A percentile compares a stretch with the other conserved stretches of the same genome.
Conservation (phyloP, 1,140 invertebrate genomes). For the Drosophila murphyi region DNA sequence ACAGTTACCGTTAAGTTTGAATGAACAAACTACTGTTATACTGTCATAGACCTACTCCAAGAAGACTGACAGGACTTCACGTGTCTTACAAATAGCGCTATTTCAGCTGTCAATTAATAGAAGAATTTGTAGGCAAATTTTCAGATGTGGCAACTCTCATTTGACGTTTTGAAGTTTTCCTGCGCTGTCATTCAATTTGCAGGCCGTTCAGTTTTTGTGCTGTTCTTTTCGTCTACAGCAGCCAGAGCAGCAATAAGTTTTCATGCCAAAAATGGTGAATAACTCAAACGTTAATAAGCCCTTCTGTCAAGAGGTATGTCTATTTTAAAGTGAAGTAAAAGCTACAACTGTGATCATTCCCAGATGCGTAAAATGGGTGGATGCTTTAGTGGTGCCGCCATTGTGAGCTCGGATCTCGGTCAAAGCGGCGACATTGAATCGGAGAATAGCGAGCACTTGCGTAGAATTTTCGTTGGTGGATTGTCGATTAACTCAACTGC, state of each 20-base stretch:
- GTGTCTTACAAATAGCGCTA: slow-evolving; percentile 2
- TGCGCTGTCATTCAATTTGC: slow-evolving; percentile 44
- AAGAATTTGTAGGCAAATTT: neutral
- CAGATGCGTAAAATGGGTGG: slow-evolving; percentile 35
- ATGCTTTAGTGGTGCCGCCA: neutral
- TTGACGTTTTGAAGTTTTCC: slow-evolving; percentile 49
- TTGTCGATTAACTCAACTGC: slow-evolving; percentile 51
- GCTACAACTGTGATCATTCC: neutral
- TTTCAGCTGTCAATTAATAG: neutral
- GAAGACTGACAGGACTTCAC: neutral
- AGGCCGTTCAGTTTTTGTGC: slow-evolving; percentile 42
- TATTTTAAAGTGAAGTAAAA: neutral
- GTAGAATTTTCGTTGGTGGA: slow-evolving; percentile 72
- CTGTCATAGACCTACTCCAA: neutral
- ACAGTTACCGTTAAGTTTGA: no score
- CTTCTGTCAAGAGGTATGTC: slow-evolving; percentile 53
- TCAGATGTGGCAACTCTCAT: slow-evolving; percentile 25
- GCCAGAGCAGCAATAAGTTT: slow-evolving; percentile 17
- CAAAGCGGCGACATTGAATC: neutral
- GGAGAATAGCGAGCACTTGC: slow-evolving; percentile 56
- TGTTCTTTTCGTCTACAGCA: slow-evolving; percentile 26
- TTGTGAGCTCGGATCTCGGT: slow-evolving; percentile 1
- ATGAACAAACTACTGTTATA: neutral
- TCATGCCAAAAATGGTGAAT: slow-evolving; percentile 52
- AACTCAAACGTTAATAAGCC: slow-evolving; percentile 30